Conservation (phyloP, 2,113 vertebrate genomes). For the Pluvianellus socialis region DNA sequence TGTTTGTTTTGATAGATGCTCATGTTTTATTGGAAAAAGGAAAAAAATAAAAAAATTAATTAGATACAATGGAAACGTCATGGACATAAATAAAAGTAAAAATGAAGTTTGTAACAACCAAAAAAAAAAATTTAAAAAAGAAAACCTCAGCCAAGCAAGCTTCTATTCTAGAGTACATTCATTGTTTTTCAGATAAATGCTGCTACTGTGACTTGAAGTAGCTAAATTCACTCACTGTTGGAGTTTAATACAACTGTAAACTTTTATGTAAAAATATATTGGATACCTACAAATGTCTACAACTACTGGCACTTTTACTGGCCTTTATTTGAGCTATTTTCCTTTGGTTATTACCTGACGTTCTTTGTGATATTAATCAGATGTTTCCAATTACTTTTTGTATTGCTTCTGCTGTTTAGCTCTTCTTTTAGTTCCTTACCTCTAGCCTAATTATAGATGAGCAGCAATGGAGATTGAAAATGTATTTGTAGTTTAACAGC, state of each 20-base stretch:
- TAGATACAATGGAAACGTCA: not conserved
- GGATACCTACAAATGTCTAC: not conserved
- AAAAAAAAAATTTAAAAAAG: not conserved
- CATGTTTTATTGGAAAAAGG: not conserved
- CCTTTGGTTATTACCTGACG: not conserved
- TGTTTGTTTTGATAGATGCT: not conserved
- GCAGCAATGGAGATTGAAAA: not conserved
- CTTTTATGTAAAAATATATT: conserved; percentile 51
- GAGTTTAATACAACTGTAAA: conserved; percentile 34
- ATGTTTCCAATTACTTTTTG: conserved; percentile 1
- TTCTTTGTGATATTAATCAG: not conserved
- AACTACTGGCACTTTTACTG: not conserved
- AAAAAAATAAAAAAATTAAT: not conserved
- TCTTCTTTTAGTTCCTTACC: not conserved
- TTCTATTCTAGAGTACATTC: not conserved
- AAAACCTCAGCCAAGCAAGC: not conserved
- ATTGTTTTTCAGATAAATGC: conserved; percentile 3
- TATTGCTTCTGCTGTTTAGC: not conserved
- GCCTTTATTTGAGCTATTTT: conserved; percentile 20
- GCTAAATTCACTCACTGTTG: conserved; percentile 20
- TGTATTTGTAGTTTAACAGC: not conserved
- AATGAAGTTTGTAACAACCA: not conserved
- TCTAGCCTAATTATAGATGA: not conserved
- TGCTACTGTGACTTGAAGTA: conserved; percentile 4
- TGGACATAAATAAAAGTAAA: not conserved